phyloP scores from a whole-genome alignment of 2,113 vertebrate species.

The Bos taurus region DNA sequence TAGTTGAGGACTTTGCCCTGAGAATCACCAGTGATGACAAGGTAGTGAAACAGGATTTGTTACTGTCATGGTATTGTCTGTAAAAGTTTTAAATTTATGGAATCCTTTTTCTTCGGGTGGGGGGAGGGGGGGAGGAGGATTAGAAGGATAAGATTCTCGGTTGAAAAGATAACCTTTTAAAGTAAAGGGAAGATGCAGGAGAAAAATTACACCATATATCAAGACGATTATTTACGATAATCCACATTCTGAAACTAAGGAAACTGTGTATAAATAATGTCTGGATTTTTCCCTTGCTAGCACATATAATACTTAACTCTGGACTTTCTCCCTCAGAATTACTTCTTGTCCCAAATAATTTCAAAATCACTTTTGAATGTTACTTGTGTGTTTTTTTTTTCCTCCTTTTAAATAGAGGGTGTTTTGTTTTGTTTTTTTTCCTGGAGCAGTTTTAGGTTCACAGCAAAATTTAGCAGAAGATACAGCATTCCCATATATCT shows the following conservation, averaged over 20 bases:
- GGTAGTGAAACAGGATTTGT: background rate
- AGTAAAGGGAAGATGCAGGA: background rate
- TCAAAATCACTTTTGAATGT: background rate
- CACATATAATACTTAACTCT: background rate
- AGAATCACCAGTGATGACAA: background rate
- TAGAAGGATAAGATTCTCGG: background rate
- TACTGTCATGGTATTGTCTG: background rate
- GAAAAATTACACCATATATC: background rate
- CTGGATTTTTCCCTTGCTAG: background rate
- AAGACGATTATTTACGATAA: slow-evolving; percentile 22
- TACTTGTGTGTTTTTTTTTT: background rate
- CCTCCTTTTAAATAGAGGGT: background rate
- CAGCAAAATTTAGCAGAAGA: background rate
- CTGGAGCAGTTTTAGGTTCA: background rate
- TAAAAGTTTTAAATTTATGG: slow-evolving; percentile 9
- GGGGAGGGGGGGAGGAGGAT: background rate
- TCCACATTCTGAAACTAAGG: slow-evolving; percentile 13
- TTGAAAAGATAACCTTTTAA: slow-evolving; percentile 52
- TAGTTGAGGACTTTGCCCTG: background rate
- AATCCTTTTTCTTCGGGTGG: background rate
- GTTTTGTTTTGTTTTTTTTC: background rate
- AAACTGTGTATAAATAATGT: slow-evolving; percentile 17
- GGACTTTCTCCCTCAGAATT: background rate
- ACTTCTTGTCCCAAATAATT: slow-evolving; percentile 14
- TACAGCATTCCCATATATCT: background rate